These are phyloP conservation scores for Actinemys pallida DNA, from an alignment of 2,113 vertebrate species.

Conservation along the genomic window DNA sequence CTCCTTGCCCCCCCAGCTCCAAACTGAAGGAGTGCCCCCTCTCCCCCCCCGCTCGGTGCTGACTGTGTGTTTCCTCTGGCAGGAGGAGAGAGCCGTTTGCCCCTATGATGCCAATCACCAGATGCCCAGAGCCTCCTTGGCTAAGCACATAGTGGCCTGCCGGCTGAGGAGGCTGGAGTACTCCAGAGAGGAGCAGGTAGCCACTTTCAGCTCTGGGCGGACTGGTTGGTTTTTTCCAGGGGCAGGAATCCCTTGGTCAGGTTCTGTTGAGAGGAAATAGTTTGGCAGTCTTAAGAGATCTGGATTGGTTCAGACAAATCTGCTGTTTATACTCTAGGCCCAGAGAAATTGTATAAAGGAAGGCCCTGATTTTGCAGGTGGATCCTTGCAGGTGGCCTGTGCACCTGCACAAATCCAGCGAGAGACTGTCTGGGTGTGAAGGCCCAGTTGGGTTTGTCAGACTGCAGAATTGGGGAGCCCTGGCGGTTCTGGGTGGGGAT, in stretches of 20 bases:
- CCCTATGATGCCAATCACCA: constrained; percentile 87
- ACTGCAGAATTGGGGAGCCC: background rate
- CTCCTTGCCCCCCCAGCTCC: too few species aligned
- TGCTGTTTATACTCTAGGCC: background rate
- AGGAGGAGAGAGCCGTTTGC: constrained; percentile 84
- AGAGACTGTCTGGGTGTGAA: too few species aligned
- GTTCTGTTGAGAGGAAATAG: background rate
- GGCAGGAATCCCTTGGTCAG: background rate
- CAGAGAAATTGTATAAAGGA: background rate
- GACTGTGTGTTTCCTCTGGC: fast-evolving
- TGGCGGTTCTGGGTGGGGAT: background rate
- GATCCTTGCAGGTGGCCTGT: background rate
- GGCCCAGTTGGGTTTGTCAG: too few species aligned
- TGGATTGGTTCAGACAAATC: background rate
- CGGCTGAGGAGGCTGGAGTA: constrained; percentile 86
- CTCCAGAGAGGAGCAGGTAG: constrained; percentile 87
- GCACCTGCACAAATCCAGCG: background rate
- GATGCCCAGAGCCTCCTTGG: constrained; percentile 84
- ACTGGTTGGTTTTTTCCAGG: background rate
- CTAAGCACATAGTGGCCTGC: constrained; percentile 86
- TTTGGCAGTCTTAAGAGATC: background rate
- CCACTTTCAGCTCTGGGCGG: background rate
- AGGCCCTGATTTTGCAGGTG: background rate
- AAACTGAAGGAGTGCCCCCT: too few species aligned
- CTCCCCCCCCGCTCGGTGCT: too few species aligned